Base-by-base conservation (phyloP, 1,140 invertebrate species). In the Hyphantria cunea region DNA sequence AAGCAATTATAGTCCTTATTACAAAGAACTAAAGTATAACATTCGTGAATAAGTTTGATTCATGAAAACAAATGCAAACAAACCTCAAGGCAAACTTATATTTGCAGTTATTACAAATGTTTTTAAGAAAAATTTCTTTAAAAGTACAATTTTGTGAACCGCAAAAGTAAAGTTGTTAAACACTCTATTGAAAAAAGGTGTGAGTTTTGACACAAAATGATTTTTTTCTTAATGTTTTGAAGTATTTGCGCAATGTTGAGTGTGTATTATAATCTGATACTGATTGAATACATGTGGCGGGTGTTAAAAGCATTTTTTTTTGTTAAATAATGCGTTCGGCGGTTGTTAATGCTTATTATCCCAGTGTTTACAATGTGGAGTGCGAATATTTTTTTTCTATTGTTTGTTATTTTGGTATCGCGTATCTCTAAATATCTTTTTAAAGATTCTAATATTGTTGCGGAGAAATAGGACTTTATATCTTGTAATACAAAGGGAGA, bases 201-300 rank as follows among this genome's bases (percentile, higher is more conserved):
- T 67, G 56, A 67, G 51, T 62, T 67, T 67, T 61, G 51, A 56
- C 65, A 61, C 65, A 59, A 62, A 41, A 44, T 14, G 3, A 10
- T 53, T 55, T 50, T 48, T 48, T 44, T 60, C 42, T 2, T 41
- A 15, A 2, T 0, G 48, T 55, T 61, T 62, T 62, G 13, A 9
- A 50, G 52, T 51, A 50, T 66, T 67, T 67, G 65, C 48, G 53
- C 65, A 67, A 61, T 31, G 11, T 62, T 39, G 14, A 66, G 55
- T 48, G 41, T 31, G 13, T 47, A 39, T 39, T 37, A 14, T 55
- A 31, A 55, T 58, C 12, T 48, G n/a, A n/a, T n/a, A n/a, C n/a
- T n/a, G 13, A 31, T 50, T 41, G 15, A 7, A 12, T 12, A 9
- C 56, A 33, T 32, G 56, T 50, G 56, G 37, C 17, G 48, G 34